phyloP scores from a whole-genome alignment of 2,888 invertebrate genomes.

The Lepidochitona cinerea region DNA sequence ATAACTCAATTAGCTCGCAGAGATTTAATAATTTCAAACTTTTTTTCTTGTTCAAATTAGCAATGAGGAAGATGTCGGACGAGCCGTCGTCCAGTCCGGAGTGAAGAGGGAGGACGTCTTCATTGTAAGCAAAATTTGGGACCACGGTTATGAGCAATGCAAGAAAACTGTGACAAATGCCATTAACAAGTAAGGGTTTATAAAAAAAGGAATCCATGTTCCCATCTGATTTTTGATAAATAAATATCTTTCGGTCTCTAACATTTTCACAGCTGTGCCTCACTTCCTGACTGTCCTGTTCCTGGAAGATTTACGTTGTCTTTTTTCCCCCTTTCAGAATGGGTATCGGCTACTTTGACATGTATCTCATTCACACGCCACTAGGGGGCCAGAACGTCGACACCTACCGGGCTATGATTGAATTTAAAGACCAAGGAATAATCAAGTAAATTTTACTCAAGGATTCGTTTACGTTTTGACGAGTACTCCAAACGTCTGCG shows the following conservation, averaged over 20 bases:
- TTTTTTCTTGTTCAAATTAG: conserved; percentile 11
- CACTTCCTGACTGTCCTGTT: too few relatives aligned
- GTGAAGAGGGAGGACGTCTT: conserved; percentile 45
- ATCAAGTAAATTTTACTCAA: conserved; percentile 39
- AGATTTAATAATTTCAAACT: too few relatives aligned
- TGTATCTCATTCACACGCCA: conserved; percentile 49
- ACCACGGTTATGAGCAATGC: conserved; percentile 37
- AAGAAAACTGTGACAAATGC: conserved; percentile 30
- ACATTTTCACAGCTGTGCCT: too few relatives aligned
- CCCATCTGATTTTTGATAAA: too few relatives aligned
- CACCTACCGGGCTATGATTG: conserved; percentile 43
- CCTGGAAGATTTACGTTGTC: neutral
- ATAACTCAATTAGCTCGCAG: too few relatives aligned
- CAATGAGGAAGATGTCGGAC: conserved; percentile 42
- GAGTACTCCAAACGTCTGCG: too few relatives aligned
- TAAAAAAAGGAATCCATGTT: too few relatives aligned
- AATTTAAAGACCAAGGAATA: conserved; percentile 43
- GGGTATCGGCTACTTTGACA: conserved; percentile 39
- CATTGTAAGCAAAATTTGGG: conserved; percentile 46
- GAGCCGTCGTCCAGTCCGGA: conserved; percentile 31
- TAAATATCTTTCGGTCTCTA: too few relatives aligned
- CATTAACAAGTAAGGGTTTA: conserved; percentile 31
- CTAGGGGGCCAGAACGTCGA: conserved; percentile 37
- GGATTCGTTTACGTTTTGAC: too few relatives aligned
- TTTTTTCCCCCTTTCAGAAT: conserved; percentile 19